Evolutionary conservation across 2,113 vertebrate genomes (phyloP).

Genomic region (Ia io): DNA sequence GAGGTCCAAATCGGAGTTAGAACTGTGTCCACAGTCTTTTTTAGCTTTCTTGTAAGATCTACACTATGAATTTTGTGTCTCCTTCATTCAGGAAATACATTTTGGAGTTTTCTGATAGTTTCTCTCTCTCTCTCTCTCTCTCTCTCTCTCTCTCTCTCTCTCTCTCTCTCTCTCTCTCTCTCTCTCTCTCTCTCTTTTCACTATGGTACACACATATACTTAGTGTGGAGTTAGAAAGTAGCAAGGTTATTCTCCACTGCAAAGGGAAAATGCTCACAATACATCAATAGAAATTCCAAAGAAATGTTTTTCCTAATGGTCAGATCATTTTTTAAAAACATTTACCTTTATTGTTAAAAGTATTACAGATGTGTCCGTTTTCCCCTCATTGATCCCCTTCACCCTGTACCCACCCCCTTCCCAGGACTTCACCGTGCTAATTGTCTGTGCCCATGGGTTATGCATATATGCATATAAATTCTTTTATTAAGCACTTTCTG

Average conservation of each 20-base stretch:
- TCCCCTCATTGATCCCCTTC: too few species aligned
- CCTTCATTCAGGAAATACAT: background rate
- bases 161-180: too few species aligned
- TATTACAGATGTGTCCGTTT: too few species aligned
- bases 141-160: background rate
- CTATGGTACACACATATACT: background rate
- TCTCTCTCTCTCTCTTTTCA: background rate
- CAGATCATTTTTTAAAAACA: background rate
- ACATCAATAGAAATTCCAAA: background rate
- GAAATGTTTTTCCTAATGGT: background rate
- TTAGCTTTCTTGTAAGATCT: background rate
- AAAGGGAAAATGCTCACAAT: background rate
- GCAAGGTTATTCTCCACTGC: background rate
- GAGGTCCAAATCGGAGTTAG: background rate
- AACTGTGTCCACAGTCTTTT: accelerated
- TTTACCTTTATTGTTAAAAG: too few species aligned
- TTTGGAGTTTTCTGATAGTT: background rate
- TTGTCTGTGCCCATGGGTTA: too few species aligned
- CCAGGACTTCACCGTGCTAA: too few species aligned
- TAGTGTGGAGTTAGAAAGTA: background rate
- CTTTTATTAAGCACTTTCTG: too few species aligned
- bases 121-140: background rate
- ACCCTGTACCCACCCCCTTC: too few species aligned
- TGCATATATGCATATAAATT: too few species aligned
- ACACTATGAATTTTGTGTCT: background rate